These are phyloP conservation scores for Drosophila macrospina DNA, from an alignment of 2,888 invertebrate genomes.

Conservation along the genomic window DNA sequence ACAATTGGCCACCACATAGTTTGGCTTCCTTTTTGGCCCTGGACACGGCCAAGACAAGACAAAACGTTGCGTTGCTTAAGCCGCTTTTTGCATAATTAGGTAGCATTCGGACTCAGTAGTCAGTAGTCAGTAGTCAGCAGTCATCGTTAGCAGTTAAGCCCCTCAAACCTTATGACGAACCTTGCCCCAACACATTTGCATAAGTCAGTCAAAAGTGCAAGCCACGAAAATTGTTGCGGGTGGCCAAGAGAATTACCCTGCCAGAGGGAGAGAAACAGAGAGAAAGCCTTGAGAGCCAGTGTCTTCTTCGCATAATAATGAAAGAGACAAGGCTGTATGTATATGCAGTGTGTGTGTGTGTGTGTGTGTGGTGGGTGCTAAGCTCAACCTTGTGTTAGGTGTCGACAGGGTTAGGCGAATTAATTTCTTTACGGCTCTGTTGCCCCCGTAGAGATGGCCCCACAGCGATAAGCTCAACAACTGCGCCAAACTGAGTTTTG, in stretches of 20 bases:
- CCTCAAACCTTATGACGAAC: constrained; percentile 52
- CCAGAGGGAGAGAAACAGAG: constrained; percentile 29
- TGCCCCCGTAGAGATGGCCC: constrained; percentile 67
- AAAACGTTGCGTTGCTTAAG: constrained; percentile 53
- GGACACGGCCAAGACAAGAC: constrained; percentile 11
- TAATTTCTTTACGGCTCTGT: constrained; percentile 77
- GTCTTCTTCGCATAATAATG: constrained; percentile 53
- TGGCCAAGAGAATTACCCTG: constrained; percentile 46
- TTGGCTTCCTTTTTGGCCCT: constrained; percentile 57
- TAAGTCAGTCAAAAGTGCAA: constrained; percentile 67
- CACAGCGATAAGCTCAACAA: constrained; percentile 59
- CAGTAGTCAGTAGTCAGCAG: constrained; percentile 11
- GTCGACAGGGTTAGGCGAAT: constrained; percentile 81
- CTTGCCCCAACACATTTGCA: constrained; percentile 61
- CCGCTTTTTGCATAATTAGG: constrained; percentile 74
- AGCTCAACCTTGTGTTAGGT: constrained; percentile 68
- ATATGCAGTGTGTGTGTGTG: too few relatives aligned
- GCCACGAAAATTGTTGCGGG: constrained; percentile 65
- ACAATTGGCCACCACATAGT: constrained; percentile 31
- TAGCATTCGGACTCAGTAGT: constrained; percentile 18
- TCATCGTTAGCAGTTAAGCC: constrained; percentile 38
- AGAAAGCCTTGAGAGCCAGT: constrained; percentile 49
- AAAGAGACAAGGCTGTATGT: constrained; percentile 7
- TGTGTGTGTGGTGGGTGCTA: constrained; percentile 29
- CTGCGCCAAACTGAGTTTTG: constrained; percentile 30